Base-by-base conservation (phyloP, 2,797 vertebrate genomes). In the Petrocephalus schoutedeni region DNA sequence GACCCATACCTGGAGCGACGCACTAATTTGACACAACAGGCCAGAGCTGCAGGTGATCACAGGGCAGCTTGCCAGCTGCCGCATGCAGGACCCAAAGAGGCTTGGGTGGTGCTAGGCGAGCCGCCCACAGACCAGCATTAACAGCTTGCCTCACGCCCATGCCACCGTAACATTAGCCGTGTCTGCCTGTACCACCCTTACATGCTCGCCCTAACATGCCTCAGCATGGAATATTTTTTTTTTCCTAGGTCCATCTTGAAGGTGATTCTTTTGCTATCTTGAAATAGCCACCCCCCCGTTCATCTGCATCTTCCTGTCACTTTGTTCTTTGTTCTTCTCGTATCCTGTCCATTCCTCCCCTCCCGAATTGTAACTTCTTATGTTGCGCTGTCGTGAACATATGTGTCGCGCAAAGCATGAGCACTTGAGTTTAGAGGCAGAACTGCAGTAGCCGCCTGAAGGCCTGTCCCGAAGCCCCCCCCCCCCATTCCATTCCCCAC, bases 121-220 rank as follows among this genome's bases (percentile, higher is more conserved):
- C 74, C n/a, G 4, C 23, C 74, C 12, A 61, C 64, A 53, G 53
- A 41, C 67, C 59, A 87, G 54, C 94, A 96, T 95, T 97, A 97
- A 97, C 96, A 93, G 93, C 90, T 92, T 94, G 93, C 59, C 88
- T 71, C 86, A 85, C 82, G 92, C 87, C 64, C 91, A 85, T 89
- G 92, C 90, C 91, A 89, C 92, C 89, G 89, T 91, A 89, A 93
- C 94, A 92, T 95, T 94, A 93, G 92, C 93, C 94, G 93, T 93
- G 94, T 96, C 95, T 97, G 96, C 95, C 95, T 96, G 95, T 91
- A 89, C 93, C 94, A 92, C 94, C 93, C 56, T 88, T 87, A 92
- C 92, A 92, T 94, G 94, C 95, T 96, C 94, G 94, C 95, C 93
- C 92, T 97, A 96, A 96, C 95, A 95, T 95, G 95, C 91, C 94